These are phyloP conservation scores for Ptilonorhynchus violaceus DNA, from an alignment of 2,113 vertebrate genomes.

Conservation along the genomic window DNA sequence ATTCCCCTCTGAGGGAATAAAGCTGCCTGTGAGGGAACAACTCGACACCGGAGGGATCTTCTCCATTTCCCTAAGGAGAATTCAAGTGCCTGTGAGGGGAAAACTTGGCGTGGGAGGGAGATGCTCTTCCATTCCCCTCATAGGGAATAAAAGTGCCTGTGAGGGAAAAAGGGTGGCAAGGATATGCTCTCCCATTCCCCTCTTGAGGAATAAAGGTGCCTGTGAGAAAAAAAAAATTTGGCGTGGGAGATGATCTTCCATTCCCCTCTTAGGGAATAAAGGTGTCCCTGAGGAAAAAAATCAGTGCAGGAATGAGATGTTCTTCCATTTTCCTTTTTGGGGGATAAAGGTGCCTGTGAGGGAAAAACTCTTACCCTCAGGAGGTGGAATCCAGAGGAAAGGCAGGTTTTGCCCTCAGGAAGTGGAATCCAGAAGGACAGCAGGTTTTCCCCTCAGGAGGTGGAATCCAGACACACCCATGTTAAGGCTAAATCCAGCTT, in stretches of 20 bases:
- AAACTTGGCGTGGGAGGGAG: not conserved
- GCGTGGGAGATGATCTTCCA: too few relatives aligned
- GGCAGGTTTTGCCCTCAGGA: not conserved
- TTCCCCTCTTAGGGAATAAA: not conserved
- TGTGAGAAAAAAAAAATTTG: not conserved
- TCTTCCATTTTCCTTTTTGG: not conserved
- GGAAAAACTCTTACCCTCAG: not conserved
- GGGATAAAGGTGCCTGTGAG: not conserved
- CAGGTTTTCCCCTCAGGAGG: not conserved
- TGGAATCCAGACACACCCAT: not conserved
- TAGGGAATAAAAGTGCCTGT: not conserved
- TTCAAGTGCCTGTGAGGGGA: not conserved
- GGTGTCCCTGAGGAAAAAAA: not conserved
- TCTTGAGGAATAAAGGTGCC: not conserved
- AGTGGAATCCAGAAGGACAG: not conserved
- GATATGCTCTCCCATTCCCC: not conserved
- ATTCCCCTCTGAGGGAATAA: not conserved
- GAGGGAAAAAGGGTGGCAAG: not conserved
- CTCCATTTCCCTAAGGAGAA: not conserved
- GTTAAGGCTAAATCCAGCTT: not conserved
- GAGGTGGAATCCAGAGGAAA: not conserved
- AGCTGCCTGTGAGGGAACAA: not conserved
- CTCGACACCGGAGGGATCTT: not conserved
- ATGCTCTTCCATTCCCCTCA: not conserved
- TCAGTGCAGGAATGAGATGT: not conserved